A percentile compares a stretch with the other conserved stretches of the same genome.
These are phyloP conservation scores for Catharus bicknelli DNA, from an alignment of 2,113 vertebrate species.

Conservation along the genomic window DNA sequence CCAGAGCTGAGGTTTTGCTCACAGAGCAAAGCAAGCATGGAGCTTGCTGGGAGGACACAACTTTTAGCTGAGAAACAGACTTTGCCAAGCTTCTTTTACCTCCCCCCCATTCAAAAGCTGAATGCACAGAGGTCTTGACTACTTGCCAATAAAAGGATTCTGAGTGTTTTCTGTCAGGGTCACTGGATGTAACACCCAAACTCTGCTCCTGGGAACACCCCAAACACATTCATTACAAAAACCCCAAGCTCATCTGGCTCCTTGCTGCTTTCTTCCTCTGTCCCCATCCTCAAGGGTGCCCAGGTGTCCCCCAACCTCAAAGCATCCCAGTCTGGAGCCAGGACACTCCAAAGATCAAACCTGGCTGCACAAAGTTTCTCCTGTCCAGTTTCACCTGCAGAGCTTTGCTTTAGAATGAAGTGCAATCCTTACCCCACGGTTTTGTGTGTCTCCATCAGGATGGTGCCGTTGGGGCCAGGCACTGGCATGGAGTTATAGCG, in stretches of 20 bases:
- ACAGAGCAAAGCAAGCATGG: background rate
- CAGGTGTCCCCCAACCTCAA: background rate
- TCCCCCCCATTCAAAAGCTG: background rate
- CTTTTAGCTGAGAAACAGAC: background rate
- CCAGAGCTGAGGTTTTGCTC: background rate
- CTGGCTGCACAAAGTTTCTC: background rate
- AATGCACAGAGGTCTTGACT: background rate
- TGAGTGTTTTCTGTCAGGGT: background rate
- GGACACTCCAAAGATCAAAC: background rate
- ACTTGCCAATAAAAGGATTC: background rate
- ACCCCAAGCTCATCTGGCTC: background rate
- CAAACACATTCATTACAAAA: background rate
- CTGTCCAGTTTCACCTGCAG: background rate
- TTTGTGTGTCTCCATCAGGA: constrained; percentile 97
- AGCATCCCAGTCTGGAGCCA: background rate
- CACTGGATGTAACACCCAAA: background rate
- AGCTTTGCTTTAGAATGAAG: background rate
- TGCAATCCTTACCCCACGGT: constrained; percentile 87
- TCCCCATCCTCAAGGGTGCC: background rate
- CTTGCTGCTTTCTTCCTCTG: background rate
- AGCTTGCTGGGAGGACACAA: background rate
- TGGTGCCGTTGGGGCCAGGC: constrained; percentile 90
- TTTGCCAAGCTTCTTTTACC: background rate
- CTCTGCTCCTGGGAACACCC: background rate
- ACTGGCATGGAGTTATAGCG: constrained; percentile 99